Percentiles rank a stretch among this genome's conserved stretches.
Evolutionary conservation across 2,113 vertebrate species (phyloP).

Genomic region (Jacana jacana): DNA sequence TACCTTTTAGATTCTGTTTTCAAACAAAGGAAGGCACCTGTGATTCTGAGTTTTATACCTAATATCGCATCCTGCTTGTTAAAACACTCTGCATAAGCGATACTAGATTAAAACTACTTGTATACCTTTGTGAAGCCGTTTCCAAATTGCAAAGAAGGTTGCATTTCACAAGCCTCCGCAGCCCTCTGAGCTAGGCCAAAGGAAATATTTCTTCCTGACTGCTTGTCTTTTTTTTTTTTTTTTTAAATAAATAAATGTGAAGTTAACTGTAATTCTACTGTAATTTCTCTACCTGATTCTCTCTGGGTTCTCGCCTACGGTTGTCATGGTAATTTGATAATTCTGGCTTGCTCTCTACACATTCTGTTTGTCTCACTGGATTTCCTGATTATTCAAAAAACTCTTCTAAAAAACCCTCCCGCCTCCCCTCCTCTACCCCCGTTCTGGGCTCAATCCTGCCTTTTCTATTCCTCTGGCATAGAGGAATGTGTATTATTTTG

Average conservation of each 20-base stretch:
- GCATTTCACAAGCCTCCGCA: not conserved
- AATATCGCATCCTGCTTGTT: slow-evolving; percentile 1
- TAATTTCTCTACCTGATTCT: slow-evolving; percentile 74
- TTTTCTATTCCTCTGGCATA: slow-evolving; percentile 39
- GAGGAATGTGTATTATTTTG: slow-evolving; percentile 38
- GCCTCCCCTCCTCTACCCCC: not conserved
- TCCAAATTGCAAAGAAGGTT: not conserved
- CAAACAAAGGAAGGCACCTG: not conserved
- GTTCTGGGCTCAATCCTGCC: not conserved
- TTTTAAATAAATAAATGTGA: not conserved
- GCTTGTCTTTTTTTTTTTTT: not conserved
- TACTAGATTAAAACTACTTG: not conserved
- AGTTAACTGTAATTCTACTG: slow-evolving; percentile 44
- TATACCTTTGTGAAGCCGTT: slow-evolving; percentile 16
- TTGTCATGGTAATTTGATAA: slow-evolving; percentile 78
- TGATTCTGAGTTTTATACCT: slow-evolving; percentile 27
- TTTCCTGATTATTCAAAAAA: slow-evolving; percentile 74
- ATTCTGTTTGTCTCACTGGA: slow-evolving; percentile 66
- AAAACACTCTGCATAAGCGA: slow-evolving; percentile 26
- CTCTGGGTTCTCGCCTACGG: slow-evolving; percentile 68
- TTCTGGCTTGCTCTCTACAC: slow-evolving; percentile 53
- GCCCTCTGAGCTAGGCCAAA: slow-evolving; percentile 5
- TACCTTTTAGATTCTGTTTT: not conserved
- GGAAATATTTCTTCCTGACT: slow-evolving; percentile 40
- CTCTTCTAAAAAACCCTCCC: slow-evolving; percentile 51